Percentiles rank a stretch among this genome's conserved stretches.
These are phyloP conservation scores for Chelonia mydas DNA, from an alignment of 2,797 vertebrate species.

Conservation along the genomic window DNA sequence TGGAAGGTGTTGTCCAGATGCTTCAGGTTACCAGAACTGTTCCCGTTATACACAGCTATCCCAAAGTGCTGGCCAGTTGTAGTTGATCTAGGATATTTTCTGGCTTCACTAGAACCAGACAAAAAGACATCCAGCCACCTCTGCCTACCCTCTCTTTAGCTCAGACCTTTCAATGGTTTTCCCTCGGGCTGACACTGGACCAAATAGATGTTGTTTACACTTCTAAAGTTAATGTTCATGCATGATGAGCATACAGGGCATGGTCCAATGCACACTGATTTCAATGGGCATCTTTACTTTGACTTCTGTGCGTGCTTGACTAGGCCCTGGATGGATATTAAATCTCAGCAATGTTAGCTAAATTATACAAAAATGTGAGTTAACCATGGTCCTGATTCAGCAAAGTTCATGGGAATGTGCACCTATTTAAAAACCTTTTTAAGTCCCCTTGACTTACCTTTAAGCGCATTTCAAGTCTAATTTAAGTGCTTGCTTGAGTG, in stretches of 20 bases:
- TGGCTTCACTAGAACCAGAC: background rate
- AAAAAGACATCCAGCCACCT: background rate
- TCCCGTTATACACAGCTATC: background rate
- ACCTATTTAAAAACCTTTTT: accelerated
- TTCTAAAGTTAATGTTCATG: background rate
- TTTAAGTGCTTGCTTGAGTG: background rate
- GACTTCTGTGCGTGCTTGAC: background rate
- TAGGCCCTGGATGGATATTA: background rate
- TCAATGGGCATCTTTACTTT: background rate
- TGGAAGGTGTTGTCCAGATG: background rate
- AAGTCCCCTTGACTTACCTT: background rate
- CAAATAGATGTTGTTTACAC: background rate
- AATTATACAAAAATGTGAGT: background rate
- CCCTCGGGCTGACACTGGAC: background rate
- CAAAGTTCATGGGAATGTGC: accelerated
- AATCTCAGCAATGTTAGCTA: background rate
- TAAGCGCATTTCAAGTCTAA: too few species aligned
- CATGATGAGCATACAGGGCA: background rate
- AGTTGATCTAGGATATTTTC: background rate
- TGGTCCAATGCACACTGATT: background rate
- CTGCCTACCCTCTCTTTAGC: background rate
- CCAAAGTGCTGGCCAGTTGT: background rate
- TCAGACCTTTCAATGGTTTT: background rate
- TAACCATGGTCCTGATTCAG: background rate
- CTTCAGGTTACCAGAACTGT: background rate